Conservation (phyloP, 2,113 vertebrate genomes). For the Apteryx mantelli region DNA sequence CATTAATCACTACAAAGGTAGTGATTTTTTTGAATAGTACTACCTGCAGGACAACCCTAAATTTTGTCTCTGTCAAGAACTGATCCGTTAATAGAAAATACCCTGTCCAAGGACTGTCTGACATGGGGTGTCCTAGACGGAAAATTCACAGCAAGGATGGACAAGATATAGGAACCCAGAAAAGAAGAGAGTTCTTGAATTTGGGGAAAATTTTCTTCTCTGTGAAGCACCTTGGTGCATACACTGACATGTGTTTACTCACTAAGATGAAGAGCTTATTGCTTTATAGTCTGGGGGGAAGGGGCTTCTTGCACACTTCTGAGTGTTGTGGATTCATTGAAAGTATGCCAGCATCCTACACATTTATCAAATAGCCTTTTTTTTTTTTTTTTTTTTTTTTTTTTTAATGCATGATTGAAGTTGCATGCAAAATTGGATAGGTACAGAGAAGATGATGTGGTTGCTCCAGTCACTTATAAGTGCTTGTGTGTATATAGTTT, state of each 20-base stretch:
- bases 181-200: neutral
- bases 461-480: neutral
- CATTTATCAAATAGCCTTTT: neutral
- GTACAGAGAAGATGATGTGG: neutral
- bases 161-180: neutral
- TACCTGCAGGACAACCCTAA: neutral
- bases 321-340: neutral
- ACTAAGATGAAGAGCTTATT: neutral
- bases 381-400: accelerated
- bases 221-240: neutral
- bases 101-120: neutral
- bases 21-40: neutral
- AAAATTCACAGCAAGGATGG: neutral
- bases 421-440: neutral
- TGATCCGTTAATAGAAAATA: neutral
- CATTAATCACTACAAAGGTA: neutral
- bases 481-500: neutral
- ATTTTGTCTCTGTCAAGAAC: neutral
- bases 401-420: neutral
- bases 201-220: neutral
- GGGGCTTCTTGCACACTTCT: neutral
- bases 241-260: neutral
- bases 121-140: neutral
- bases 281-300: neutral
- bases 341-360: neutral